These are phyloP conservation scores for Epizoanthus illoricatus DNA, from an alignment of 92 coral and sea anemone genomes.

Conservation along the genomic window DNA sequence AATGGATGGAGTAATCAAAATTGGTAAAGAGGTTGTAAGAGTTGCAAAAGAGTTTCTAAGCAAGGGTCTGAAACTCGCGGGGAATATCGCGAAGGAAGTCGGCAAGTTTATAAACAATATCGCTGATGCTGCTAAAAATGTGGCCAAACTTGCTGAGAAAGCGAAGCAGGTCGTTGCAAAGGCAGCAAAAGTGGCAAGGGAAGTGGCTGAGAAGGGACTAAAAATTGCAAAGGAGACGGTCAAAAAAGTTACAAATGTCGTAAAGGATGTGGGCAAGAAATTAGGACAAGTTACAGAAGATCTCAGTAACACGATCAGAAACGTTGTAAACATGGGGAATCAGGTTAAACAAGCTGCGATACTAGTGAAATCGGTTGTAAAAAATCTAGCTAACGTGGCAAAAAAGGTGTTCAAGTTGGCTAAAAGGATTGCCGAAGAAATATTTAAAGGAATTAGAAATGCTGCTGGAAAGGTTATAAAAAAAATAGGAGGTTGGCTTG, in stretches of 20 bases:
- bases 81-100: conserved; percentile 43
- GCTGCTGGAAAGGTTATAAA: conserved; percentile 50
- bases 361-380: conserved; percentile 42
- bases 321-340: conserved; percentile 39
- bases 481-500: conserved; percentile 40
- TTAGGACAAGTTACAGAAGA: conserved; percentile 39
- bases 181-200: conserved; percentile 46
- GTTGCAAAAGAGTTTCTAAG: conserved; percentile 47
- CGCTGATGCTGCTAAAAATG: conserved; percentile 35
- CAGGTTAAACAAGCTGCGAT: conserved; percentile 42
- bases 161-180: conserved; percentile 16
- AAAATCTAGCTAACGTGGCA: conserved; percentile 15
- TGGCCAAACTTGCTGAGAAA: conserved; percentile 42
- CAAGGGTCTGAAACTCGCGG: conserved; percentile 42
- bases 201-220: conserved; percentile 39
- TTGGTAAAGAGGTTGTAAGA: conserved; percentile 45
- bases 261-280: conserved; percentile 26
- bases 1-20: conserved; percentile 30
- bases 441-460: conserved; percentile 54
- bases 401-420: conserved; percentile 28
- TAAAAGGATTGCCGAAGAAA: conserved; percentile 47
- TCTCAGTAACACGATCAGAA: conserved; percentile 28
- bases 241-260: conserved; percentile 24
- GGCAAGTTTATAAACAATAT: conserved; percentile 48
- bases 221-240: conserved; percentile 27